Evolutionary conservation across 2,797 vertebrate species (phyloP), one percentile per base, ranked within the genome.

Genomic region (Hypotaenidia okinawae): DNA sequence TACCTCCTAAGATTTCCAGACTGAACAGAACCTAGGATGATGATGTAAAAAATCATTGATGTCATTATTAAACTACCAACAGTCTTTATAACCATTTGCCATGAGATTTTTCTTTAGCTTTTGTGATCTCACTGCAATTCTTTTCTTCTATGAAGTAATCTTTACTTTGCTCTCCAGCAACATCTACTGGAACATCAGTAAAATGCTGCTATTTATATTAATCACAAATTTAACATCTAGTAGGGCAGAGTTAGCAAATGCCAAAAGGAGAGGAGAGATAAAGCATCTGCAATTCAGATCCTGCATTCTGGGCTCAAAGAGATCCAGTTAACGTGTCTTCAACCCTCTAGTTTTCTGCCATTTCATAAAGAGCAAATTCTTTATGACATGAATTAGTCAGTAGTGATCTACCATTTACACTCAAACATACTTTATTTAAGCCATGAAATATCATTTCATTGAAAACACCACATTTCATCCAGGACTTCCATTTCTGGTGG

Each of bases 121-220:
- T 97, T 97, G 72, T 95, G 94, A 97, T 96, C 94, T 94, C 95
- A 68, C 89, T 92, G 95, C 92, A 94, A 96, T 97, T 96, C 95
- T 97, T 91, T 92, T 95, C 68, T 92, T 89, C 88, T 80, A 63
- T 88, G 95, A 96, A 97, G 94, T 57, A 90, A 96, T 97, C 94
- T 96, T 98, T 98, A 95, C 97, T 98, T 97, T 98, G 98, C 98
- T 98, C 98, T 98, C 95, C 97, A 98, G 98, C 98, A 98, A 97
- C 98, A 98, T 98, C 98, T 98, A 98, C 98, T 98, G 98, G 98
- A 98, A 98, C 96, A 96, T 96, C 96, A 96, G 97, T 94, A 98
- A 98, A 98, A 98, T 96, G 98, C 97, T 95, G 94, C 93, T 97
- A 96, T 97, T 98, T 97, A 92, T 97, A 97, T 97, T 97, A 98